A percentile compares a stretch with the other conserved stretches of the same genome.
phyloP scores from a whole-genome alignment of 2,113 vertebrate species.

The Paraplagusia blochii region DNA sequence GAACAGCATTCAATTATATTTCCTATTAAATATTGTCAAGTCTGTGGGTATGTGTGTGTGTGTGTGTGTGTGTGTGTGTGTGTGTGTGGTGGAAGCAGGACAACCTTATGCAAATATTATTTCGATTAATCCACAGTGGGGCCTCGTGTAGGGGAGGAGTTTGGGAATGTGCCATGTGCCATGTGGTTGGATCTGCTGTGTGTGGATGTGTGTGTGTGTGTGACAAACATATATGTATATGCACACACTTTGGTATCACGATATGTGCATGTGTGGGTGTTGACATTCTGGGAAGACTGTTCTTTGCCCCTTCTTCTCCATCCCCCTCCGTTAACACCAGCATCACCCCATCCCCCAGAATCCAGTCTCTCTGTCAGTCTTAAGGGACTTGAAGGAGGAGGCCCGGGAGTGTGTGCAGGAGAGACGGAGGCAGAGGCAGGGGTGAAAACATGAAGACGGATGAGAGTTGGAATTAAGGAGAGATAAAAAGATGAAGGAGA shows the following conservation, averaged over 20 bases:
- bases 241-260: background rate
- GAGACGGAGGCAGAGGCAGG: conserved; percentile 29
- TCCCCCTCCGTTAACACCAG: conserved; percentile 32
- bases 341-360: conserved; percentile 42
- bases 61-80: conserved; percentile 32
- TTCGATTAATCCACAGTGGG: conserved; percentile 57
- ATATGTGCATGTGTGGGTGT: conserved; percentile 38
- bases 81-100: conserved; percentile 29
- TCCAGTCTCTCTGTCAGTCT: conserved; percentile 35
- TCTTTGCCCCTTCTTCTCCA: conserved; percentile 45
- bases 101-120: conserved; percentile 70
- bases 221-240: background rate
- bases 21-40: conserved; percentile 52
- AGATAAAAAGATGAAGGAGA: background rate
- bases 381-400: conserved; percentile 41
- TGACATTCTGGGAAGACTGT: conserved; percentile 41
- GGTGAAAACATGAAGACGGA: conserved; percentile 13
- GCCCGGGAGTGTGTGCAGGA: conserved; percentile 21
- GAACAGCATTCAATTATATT: conserved; percentile 61
- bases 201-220: conserved; percentile 1
- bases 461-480: background rate
- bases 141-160: conserved; percentile 13
- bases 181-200: conserved; percentile 16
- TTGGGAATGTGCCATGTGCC: conserved; percentile 23
- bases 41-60: conserved; percentile 31